Percentiles rank a stretch among this genome's conserved stretches.
Conservation (phyloP, 1,140 invertebrate species). For the Aphelinus atriplicis region DNA sequence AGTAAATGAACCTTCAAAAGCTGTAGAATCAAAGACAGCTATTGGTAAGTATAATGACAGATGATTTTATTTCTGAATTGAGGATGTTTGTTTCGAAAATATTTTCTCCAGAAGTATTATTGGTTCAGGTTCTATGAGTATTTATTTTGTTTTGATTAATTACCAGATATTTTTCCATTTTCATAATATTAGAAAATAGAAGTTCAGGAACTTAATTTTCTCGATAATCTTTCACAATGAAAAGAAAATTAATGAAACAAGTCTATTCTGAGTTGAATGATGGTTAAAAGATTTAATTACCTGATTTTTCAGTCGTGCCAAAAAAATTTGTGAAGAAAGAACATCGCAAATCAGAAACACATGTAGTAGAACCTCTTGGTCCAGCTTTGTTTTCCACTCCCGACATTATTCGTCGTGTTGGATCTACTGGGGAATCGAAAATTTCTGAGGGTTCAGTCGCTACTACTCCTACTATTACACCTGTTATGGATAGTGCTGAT, state of each 20-base stretch:
- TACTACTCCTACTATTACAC: conserved; percentile 35
- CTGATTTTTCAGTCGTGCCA: conserved; percentile 50
- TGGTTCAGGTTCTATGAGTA: too few species aligned
- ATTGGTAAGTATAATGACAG: conserved; percentile 43
- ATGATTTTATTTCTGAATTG: too few species aligned
- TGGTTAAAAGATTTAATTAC: neutral
- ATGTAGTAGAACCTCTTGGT: conserved; percentile 69
- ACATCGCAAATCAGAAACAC: conserved; percentile 73
- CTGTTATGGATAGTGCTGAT: neutral
- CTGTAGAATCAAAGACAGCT: conserved; percentile 47
- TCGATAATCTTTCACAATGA: conserved; percentile 18
- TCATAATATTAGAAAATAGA: too few species aligned
- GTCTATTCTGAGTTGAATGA: neutral
- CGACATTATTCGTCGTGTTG: conserved; percentile 78
- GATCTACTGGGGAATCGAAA: conserved; percentile 60
- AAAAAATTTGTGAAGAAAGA: conserved; percentile 73
- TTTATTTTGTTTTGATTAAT: conserved; percentile 17
- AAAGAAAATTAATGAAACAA: conserved; percentile 1
- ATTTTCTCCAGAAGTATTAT: too few species aligned
- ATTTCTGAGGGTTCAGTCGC: conserved; percentile 54
- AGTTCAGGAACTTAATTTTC: neutral
- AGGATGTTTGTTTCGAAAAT: too few species aligned
- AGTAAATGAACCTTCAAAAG: conserved; percentile 47
- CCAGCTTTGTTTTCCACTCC: conserved; percentile 79
- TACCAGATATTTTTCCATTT: neutral